Conservation (phyloP, 2,888 invertebrate species). For the Thymelicus sylvestris region DNA sequence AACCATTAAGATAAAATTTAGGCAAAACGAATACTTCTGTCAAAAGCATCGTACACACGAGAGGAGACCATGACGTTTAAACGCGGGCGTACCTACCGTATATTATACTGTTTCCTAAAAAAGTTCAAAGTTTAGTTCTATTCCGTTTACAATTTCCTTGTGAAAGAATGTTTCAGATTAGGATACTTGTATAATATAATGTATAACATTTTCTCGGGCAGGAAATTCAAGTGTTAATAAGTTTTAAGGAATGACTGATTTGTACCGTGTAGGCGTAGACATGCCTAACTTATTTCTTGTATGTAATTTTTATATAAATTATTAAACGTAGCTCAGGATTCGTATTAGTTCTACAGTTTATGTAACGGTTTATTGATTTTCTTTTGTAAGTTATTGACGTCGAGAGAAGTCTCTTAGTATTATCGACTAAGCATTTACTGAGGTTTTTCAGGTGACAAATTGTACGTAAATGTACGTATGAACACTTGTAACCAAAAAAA, state of each 20-base stretch:
- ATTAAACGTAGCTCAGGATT: slow-evolving; percentile 51
- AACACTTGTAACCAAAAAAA: slow-evolving; percentile 33
- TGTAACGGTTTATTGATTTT: slow-evolving; percentile 49
- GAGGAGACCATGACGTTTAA: background rate
- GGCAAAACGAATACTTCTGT: background rate
- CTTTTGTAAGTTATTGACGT: slow-evolving; percentile 51
- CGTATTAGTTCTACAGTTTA: slow-evolving; percentile 45
- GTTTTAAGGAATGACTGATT: slow-evolving; percentile 79
- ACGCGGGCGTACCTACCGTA: slow-evolving; percentile 3
- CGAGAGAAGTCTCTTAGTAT: slow-evolving; percentile 41
- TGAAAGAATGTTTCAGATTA: slow-evolving; percentile 33
- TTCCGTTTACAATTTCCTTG: slow-evolving; percentile 30
- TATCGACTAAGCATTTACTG: slow-evolving; percentile 51
- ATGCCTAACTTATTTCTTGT: slow-evolving; percentile 70
- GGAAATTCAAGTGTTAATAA: slow-evolving; percentile 52
- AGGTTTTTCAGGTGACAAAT: slow-evolving; percentile 8
- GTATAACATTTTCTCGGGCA: slow-evolving; percentile 26
- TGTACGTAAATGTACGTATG: slow-evolving; percentile 19
- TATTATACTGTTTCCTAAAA: slow-evolving; percentile 24
- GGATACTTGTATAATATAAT: slow-evolving; percentile 33
- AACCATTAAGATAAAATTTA: no score
- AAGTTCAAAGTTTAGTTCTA: slow-evolving; percentile 16
- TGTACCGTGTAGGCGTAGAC: slow-evolving; percentile 72
- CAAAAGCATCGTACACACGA: background rate
- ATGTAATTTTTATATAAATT: slow-evolving; percentile 62